These are phyloP conservation scores for Odontomyia ornata DNA, from an alignment of 2,888 invertebrate genomes.

Conservation along the genomic window DNA sequence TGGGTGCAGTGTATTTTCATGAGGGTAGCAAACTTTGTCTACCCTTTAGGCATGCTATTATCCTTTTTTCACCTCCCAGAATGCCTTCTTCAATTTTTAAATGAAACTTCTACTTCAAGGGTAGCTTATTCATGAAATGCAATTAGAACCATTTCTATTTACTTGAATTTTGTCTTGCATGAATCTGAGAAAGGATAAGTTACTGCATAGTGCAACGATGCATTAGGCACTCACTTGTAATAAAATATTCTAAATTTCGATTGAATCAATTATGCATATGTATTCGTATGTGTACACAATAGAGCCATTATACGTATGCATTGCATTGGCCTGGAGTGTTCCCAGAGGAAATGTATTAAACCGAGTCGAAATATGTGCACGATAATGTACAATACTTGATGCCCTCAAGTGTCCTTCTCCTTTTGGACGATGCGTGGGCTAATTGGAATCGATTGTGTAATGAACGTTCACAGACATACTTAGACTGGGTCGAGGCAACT, in stretches of 20 bases:
- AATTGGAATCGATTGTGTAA: constrained; percentile 44
- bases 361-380: constrained; percentile 7
- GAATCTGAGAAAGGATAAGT: background rate
- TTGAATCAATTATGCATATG: constrained; percentile 42
- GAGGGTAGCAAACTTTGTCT: background rate
- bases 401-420: constrained; percentile 25
- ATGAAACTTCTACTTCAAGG: background rate
- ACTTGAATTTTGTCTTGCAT: background rate
- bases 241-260: constrained; percentile 32
- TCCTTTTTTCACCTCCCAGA: background rate
- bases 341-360: constrained; percentile 35
- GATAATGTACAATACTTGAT: background rate
- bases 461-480: constrained; percentile 10
- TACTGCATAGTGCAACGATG: background rate
- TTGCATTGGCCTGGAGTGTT: constrained; percentile 17
- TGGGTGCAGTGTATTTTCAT: background rate
- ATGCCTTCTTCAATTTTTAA: background rate
- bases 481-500: background rate
- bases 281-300: constrained; percentile 27
- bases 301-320: background rate
- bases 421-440: constrained; percentile 18
- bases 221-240: constrained; percentile 19
- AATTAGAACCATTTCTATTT: background rate
- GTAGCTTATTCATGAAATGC: background rate
- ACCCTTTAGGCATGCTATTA: background rate